These are phyloP conservation scores for Platypus cylindrus DNA, from an alignment of 2,888 invertebrate genomes.

Conservation along the genomic window DNA sequence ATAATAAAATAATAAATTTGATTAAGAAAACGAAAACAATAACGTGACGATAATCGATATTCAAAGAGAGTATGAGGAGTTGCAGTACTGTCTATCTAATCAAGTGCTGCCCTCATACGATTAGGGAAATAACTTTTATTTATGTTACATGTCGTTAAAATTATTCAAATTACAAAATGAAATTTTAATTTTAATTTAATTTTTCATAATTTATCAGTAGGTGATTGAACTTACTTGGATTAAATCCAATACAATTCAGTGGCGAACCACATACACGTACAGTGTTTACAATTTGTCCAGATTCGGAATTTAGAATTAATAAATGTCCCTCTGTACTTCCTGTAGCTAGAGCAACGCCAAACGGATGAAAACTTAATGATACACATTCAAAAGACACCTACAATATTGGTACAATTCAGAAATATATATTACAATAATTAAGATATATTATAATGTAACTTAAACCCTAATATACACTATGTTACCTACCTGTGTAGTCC, in stretches of 20 bases:
- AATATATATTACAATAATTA: background rate
- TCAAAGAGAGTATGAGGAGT: too few relatives aligned
- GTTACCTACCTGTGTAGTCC: constrained; percentile 62
- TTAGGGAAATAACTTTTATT: too few relatives aligned
- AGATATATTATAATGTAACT: background rate
- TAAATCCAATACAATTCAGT: constrained; percentile 74
- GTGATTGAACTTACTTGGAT: constrained; percentile 77
- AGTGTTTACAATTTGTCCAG: constrained; percentile 73
- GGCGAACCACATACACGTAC: constrained; percentile 79
- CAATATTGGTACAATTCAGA: background rate
- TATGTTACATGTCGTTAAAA: too few relatives aligned
- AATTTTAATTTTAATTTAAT: too few relatives aligned
- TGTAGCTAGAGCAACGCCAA: constrained; percentile 74
- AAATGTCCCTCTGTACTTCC: constrained; percentile 86
- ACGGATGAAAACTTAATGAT: constrained; percentile 76
- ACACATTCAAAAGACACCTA: constrained; percentile 79
- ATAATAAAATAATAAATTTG: background rate
- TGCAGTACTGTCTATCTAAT: too few relatives aligned
- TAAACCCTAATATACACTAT: background rate
- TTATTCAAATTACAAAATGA: too few relatives aligned
- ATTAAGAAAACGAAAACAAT: too few relatives aligned
- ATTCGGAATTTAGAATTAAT: constrained; percentile 73
- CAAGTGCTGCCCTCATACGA: too few relatives aligned
- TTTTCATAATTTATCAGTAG: too few relatives aligned
- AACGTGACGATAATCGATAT: too few relatives aligned